Conservation (phyloP, 2,113 vertebrate species). For the Embiotoca jacksoni region DNA sequence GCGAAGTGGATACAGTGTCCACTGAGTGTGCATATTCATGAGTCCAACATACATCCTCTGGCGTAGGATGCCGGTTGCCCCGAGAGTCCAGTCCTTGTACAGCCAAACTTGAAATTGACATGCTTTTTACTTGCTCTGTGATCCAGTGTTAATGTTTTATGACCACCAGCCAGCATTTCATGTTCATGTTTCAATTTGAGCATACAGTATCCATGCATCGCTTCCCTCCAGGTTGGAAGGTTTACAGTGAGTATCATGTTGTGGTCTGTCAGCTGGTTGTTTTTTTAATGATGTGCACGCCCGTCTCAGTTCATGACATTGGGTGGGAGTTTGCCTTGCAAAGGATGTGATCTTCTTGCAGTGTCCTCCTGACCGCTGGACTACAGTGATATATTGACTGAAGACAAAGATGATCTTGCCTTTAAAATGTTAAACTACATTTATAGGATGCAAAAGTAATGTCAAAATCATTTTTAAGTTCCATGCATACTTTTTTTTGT, state of each 20-base stretch:
- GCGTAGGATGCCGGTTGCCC: slow-evolving; percentile 34
- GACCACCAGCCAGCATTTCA: slow-evolving; percentile 51
- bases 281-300: slow-evolving; percentile 8
- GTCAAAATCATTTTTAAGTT: not conserved
- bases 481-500: too few species aligned
- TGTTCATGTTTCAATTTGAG: slow-evolving; percentile 64
- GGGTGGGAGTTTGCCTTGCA: not conserved
- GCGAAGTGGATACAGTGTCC: slow-evolving; percentile 42
- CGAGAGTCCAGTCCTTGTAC: not conserved
- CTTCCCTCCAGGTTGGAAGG: slow-evolving; percentile 7
- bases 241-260: slow-evolving; percentile 21
- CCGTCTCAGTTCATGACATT: slow-evolving; percentile 10
- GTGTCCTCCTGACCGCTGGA: slow-evolving; percentile 23
- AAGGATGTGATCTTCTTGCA: slow-evolving; percentile 3
- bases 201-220: slow-evolving; percentile 3
- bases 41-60: slow-evolving; percentile 26
- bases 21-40: slow-evolving; percentile 57
- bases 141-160: slow-evolving; percentile 74
- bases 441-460: not conserved
- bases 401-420: not conserved
- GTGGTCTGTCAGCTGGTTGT: not conserved
- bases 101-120: slow-evolving; percentile 51
- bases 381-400: not conserved
- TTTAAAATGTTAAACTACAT: not conserved
- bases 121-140: slow-evolving; percentile 72